These are phyloP conservation scores for Cephus sareptanus DNA, from an alignment of 2,888 invertebrate species.

Conservation along the genomic window DNA sequence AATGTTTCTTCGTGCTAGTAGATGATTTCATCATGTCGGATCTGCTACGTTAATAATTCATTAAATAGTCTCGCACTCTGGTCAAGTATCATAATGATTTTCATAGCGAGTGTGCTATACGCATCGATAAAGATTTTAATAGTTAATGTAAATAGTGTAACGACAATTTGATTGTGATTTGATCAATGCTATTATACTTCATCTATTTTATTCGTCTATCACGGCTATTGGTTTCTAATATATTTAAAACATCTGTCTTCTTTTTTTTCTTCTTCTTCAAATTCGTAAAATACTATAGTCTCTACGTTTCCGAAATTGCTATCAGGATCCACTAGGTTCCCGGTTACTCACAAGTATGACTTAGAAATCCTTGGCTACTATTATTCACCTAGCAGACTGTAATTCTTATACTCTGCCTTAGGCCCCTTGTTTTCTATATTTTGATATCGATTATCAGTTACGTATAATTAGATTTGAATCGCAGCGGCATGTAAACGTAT, in stretches of 20 bases:
- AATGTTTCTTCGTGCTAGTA: not conserved
- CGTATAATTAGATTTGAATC: not conserved
- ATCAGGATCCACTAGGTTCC: not conserved
- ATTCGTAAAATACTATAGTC: not conserved
- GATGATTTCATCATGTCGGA: not conserved
- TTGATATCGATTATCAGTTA: slow-evolving; percentile 1
- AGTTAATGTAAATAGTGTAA: not conserved
- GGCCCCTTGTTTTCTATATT: not conserved
- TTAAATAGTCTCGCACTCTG: not conserved
- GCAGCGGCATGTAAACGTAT: not conserved
- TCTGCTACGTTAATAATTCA: not conserved
- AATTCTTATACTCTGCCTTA: not conserved
- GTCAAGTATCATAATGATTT: not conserved
- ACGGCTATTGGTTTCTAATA: not conserved
- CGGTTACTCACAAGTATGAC: not conserved
- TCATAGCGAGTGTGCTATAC: not conserved
- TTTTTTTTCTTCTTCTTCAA: too few species aligned
- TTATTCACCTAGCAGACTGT: not conserved
- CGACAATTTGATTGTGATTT: not conserved
- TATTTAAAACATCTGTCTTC: not conserved
- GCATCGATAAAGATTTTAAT: not conserved
- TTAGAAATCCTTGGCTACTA: not conserved
- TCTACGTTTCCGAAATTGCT: not conserved
- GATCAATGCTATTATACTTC: not conserved
- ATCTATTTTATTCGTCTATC: not conserved